Base-by-base conservation (phyloP, 2,797 vertebrate species). In the Enteromius fasciolatus region DNA sequence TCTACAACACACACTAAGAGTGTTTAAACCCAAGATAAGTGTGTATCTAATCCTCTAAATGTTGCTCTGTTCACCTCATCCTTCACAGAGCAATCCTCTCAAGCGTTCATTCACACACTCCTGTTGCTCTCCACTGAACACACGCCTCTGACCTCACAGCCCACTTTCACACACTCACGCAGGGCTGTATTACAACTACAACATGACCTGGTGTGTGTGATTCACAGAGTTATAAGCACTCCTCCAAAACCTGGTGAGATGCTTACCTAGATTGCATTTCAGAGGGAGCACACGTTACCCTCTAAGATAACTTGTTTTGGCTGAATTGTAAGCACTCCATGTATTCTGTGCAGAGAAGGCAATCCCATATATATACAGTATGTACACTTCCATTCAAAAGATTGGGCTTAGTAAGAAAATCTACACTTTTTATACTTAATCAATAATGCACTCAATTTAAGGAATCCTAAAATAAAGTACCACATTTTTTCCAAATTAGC, bases 41-140 rank as follows among this genome's bases (percentile, higher is more conserved):
- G 66, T 46, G 41, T 81, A 23, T 80, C 52, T 82, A 82, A 76
- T 63, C 74, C 23, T 82, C 61, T 70, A 23, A 80, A 76, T 73
- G 66, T 83, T 64, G 85, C 70, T 79, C 67, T 69, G 18, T 81
- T 80, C 66, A 44, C 63, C 48, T 78, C 50, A 44, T 80, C 78
- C 18, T 69, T 70, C 50, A 70, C 52, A 67, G n/a, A 70, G 78
- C 50, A 31, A 59, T 31, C 66, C 67, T 85, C 75, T 87, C 59
- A 82, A 83, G 73, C 78, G 41, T 81, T 87, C 69, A 85, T 83
- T 83, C 83, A 83, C 74, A 85, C 81, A 83, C 78, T 85, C 59
- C 54, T 75, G 68, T 75, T 70, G 76, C 83, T 84, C 76, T 84
- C 76, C 10, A 52, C 73, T 70, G 77, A 78, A 80, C 86, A 81